A percentile compares a stretch with the other conserved stretches of the same genome.
Conservation (phyloP, 1,140 invertebrate species). For the Stratiolaelaps scimitus region DNA sequence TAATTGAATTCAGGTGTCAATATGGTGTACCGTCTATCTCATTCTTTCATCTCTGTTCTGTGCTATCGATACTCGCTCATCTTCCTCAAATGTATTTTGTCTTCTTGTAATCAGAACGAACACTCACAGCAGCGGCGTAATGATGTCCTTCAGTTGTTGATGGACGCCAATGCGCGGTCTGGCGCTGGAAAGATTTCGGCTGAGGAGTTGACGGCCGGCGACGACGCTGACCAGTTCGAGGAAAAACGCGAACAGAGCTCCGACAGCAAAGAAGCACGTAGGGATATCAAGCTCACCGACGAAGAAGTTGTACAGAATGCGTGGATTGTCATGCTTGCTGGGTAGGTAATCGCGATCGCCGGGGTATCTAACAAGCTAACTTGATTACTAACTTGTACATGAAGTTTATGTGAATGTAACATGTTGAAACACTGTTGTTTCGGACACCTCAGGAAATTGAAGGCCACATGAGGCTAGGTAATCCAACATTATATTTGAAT, state of each 20-base stretch:
- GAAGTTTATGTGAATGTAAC: background rate
- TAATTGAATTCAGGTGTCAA: too few species aligned
- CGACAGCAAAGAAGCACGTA: background rate
- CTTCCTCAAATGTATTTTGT: too few species aligned
- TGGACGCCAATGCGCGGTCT: constrained; percentile 27
- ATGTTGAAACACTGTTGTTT: constrained; percentile 2
- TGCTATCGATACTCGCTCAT: too few species aligned
- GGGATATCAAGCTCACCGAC: constrained; percentile 7
- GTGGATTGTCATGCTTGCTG: constrained; percentile 32
- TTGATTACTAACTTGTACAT: too few species aligned
- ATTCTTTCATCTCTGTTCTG: too few species aligned
- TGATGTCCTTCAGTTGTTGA: constrained; percentile 32
- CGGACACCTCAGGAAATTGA: too few species aligned
- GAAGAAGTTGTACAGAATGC: constrained; percentile 32
- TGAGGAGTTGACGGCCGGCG: background rate
- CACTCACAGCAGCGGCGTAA: constrained; percentile 16
- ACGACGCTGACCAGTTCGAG: background rate
- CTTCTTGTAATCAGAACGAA: too few species aligned
- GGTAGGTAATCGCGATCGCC: constrained; percentile 27
- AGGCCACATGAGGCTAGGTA: too few species aligned
- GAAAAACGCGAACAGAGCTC: background rate
- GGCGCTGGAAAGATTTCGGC: background rate
- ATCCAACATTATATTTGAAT: too few species aligned
- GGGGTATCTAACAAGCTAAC: too few species aligned
- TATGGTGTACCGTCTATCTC: too few species aligned